Evolutionary conservation across 2,113 vertebrate genomes (phyloP).

Genomic region (Alces alces): DNA sequence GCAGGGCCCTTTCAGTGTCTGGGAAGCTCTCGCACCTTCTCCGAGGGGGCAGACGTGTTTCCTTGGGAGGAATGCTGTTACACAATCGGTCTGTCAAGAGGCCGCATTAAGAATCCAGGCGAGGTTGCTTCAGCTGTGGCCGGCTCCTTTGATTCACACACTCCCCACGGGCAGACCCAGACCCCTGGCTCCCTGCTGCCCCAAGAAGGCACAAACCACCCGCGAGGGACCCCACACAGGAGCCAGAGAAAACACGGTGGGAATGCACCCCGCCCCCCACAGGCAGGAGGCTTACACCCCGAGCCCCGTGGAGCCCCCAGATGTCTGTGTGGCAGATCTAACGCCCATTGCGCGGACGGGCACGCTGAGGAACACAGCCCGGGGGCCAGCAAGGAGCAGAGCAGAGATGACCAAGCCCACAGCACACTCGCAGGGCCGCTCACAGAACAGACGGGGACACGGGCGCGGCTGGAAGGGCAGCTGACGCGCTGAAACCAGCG

Average conservation of each 20-base stretch:
- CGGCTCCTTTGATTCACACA: background rate
- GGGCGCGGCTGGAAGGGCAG: background rate
- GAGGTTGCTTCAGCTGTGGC: background rate
- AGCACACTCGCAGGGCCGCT: accelerated
- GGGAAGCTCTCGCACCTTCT: slow-evolving; percentile 4
- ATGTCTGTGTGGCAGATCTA: accelerated
- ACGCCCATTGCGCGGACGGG: background rate
- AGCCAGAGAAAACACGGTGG: background rate
- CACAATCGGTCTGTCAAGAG: background rate
- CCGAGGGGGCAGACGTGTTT: background rate
- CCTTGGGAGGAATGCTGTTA: background rate
- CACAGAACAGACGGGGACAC: background rate
- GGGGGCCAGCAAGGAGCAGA: background rate
- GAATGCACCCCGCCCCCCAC: accelerated
- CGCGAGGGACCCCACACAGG: background rate
- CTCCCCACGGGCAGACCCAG: background rate
- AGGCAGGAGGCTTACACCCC: accelerated
- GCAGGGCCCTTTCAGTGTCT: background rate
- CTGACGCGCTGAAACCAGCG: no score
- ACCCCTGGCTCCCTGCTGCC: background rate
- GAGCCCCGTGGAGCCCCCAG: accelerated
- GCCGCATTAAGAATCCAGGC: background rate
- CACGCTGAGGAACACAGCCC: accelerated
- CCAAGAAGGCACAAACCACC: background rate
- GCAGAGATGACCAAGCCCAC: accelerated